Percentiles rank a stretch among this genome's conserved stretches.
Conservation (phyloP, 2,113 vertebrate genomes). For the Limanda limanda region DNA sequence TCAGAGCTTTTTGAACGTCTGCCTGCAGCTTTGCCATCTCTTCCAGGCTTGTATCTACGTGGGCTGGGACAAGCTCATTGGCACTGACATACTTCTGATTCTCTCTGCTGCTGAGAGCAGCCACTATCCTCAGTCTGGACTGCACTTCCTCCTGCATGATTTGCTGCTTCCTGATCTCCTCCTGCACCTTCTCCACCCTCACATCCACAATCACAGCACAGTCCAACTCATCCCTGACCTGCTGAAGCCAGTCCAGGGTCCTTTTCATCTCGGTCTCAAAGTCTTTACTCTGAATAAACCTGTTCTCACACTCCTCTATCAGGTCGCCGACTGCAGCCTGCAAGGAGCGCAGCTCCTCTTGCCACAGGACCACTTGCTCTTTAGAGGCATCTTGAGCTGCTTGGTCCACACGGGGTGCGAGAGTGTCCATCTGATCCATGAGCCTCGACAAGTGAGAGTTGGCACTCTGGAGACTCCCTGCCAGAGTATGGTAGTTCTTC, state of each 20-base stretch:
- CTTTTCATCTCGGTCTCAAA: slow-evolving; percentile 93
- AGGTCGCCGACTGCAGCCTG: slow-evolving; percentile 85
- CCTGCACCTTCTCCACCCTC: slow-evolving; percentile 90
- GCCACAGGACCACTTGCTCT: slow-evolving; percentile 87
- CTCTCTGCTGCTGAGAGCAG: slow-evolving; percentile 90
- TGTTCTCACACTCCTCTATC: slow-evolving; percentile 91
- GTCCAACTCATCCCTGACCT: slow-evolving; percentile 87
- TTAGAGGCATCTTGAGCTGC: slow-evolving; percentile 84
- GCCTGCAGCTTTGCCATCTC: slow-evolving; percentile 89
- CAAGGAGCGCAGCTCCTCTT: slow-evolving; percentile 88
- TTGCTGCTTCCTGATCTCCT: slow-evolving; percentile 95
- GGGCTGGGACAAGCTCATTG: slow-evolving; percentile 90
- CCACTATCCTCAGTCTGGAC: slow-evolving; percentile 93
- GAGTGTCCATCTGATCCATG: slow-evolving; percentile 88
- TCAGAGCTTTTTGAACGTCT: slow-evolving; percentile 89
- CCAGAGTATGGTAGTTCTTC: slow-evolving; percentile 91
- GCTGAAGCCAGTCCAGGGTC: slow-evolving; percentile 91
- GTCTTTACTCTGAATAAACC: slow-evolving; percentile 88
- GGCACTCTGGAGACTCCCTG: slow-evolving; percentile 89
- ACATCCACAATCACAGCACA: slow-evolving; percentile 87
- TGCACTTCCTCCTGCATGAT: slow-evolving; percentile 96
- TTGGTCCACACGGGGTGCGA: slow-evolving; percentile 87
- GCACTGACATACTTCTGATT: slow-evolving; percentile 88
- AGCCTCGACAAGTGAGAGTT: slow-evolving; percentile 88
- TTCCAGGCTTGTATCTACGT: slow-evolving; percentile 86